Evolutionary conservation across 2,888 invertebrate species (phyloP), one percentile per base, ranked within the genome.

Genomic region (Hirtodrosophila duncani): DNA sequence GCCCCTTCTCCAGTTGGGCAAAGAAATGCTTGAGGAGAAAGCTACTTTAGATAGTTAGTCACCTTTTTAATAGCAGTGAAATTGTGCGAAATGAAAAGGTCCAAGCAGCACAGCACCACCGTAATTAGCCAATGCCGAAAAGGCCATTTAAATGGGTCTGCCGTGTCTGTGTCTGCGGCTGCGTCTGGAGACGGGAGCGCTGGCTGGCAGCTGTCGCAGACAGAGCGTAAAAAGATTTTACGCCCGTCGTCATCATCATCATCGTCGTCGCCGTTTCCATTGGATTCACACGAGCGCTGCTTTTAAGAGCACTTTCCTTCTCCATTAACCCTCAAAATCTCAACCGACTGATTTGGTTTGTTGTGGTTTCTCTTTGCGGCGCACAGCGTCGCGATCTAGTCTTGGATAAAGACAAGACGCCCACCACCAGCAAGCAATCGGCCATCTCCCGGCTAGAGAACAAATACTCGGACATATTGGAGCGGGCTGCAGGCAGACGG

Each of bases 391-490:
- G 74, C 49, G 82, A 75, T 71, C 72, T 81, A 70, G 81, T 55
- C 51, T 49, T 68, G 53, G 87, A 87, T 70, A 84, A 77, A 81
- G 87, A 87, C 57, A 86, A 84, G 71, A 87, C 87, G 20, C 86
- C 87, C 21, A 77, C 80, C 41, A 74, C 65, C 16, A 67, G 80
- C 24, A 63, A 79, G 37, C 50, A 67, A 83, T 89, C 83, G 31
- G 91, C 92, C 16, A 89, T 93, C 39, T 91, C 89, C 56, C 91
- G 93, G 10, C 87, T 93, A 71, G 93, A 94, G 87, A 93, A 94
- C 83, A 94, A 94, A 86, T 94, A 94, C 86, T 91, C 93, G 1
- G 90, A 92, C 10, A 91, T 94, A 13, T 87, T 94, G 72, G 93
- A 94, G 81, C 90, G 90, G 79, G 91, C 92, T 67, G 91, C 92